These are phyloP conservation scores for Archips crataeganus DNA, from an alignment of 2,888 invertebrate species.

Conservation along the genomic window DNA sequence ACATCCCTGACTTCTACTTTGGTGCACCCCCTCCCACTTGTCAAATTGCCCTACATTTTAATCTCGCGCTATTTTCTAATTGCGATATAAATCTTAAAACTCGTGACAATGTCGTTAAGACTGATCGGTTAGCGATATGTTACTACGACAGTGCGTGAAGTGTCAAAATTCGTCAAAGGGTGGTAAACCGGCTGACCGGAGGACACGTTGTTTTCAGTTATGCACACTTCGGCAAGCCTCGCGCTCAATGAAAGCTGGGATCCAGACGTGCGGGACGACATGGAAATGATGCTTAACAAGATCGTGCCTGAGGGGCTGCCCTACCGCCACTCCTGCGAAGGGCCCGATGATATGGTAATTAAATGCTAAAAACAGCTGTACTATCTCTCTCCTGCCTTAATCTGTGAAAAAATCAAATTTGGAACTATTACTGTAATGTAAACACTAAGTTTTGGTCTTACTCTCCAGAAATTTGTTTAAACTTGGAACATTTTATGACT, in stretches of 20 bases:
- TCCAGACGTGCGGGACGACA: slow-evolving; percentile 98
- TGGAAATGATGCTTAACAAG: slow-evolving; percentile 99
- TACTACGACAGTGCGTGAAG: slow-evolving; percentile 39
- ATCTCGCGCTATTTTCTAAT: slow-evolving; percentile 55
- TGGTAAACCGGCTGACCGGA: slow-evolving; percentile 46
- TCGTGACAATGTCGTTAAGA: slow-evolving; percentile 24
- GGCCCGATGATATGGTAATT: slow-evolving; percentile 98
- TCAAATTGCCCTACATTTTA: slow-evolving; percentile 65
- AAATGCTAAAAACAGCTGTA: slow-evolving; percentile 16
- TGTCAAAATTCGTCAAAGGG: slow-evolving; percentile 29
- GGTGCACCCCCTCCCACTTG: slow-evolving; percentile 71
- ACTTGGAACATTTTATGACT: slow-evolving; percentile 21
- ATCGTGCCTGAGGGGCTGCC: slow-evolving; percentile 98
- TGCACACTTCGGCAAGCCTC: slow-evolving; percentile 99
- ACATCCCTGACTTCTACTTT: slow-evolving; percentile 69
- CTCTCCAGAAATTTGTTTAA: slow-evolving; percentile 13
- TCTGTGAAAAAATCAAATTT: background rate
- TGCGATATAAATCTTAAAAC: slow-evolving; percentile 49
- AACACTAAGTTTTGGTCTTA: slow-evolving; percentile 46
- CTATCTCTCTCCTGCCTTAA: slow-evolving; percentile 6
- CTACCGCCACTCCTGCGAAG: slow-evolving; percentile 98
- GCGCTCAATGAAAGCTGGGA: slow-evolving; percentile 99
- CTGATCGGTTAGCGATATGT: slow-evolving; percentile 22
- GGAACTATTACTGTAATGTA: slow-evolving; percentile 40
- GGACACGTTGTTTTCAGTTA: slow-evolving; percentile 89